Conservation (phyloP, 2,113 vertebrate genomes). For the Tachysurus vachellii region DNA sequence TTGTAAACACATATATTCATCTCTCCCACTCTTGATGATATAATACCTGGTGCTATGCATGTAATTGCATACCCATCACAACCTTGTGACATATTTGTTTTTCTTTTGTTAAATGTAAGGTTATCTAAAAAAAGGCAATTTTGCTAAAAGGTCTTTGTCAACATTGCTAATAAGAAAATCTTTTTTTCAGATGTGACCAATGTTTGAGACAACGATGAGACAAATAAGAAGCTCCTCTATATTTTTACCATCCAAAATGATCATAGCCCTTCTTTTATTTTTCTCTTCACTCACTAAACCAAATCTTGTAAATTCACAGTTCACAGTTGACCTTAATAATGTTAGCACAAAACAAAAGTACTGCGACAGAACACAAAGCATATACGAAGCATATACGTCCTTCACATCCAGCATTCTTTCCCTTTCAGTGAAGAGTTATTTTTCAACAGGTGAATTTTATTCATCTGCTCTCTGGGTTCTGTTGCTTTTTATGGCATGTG, state of each 20-base stretch:
- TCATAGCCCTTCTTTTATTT: neutral
- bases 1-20: no score
- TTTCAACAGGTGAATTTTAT: neutral
- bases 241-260: neutral
- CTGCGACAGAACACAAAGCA: neutral
- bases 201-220: neutral
- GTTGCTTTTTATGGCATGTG: neutral
- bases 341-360: neutral
- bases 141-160: neutral
- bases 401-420: neutral
- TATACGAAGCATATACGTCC: neutral
- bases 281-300: neutral
- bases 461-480: neutral
- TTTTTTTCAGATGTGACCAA: neutral
- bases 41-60: no score
- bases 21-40: no score
- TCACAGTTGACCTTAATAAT: neutral
- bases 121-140: no score
- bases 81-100: no score
- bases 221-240: neutral
- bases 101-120: no score
- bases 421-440: neutral
- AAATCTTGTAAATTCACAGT: neutral
- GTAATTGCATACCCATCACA: no score
- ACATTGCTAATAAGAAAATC: neutral